phyloP scores from a whole-genome alignment of 2,888 invertebrate species.

The Diaphora mendica region DNA sequence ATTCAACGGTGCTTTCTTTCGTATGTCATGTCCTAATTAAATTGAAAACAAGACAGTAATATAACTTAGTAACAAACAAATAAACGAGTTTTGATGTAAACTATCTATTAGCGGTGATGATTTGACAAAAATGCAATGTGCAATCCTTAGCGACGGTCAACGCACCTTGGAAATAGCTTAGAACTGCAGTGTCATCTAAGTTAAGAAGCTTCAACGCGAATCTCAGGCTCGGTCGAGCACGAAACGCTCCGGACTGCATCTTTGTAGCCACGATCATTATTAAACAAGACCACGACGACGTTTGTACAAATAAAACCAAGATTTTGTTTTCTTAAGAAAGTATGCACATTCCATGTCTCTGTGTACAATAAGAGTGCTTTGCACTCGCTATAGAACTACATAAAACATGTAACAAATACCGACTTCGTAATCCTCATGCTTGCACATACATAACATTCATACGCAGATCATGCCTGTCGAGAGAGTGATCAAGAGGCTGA shows the following conservation, averaged over 20 bases:
- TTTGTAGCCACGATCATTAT: constrained; percentile 54
- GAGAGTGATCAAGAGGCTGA: constrained; percentile 55
- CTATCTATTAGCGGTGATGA: constrained; percentile 27
- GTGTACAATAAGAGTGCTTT: constrained; percentile 39
- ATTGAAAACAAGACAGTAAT: background rate
- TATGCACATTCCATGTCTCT: constrained; percentile 50
- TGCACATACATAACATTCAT: background rate
- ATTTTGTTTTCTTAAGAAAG: constrained; percentile 57
- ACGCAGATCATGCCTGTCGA: constrained; percentile 57
- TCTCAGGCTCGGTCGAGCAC: constrained; percentile 53
- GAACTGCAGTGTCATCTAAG: constrained; percentile 70
- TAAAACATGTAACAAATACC: constrained; percentile 50
- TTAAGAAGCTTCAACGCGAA: constrained; percentile 59
- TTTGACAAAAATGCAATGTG: constrained; percentile 24
- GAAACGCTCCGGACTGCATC: constrained; percentile 53
- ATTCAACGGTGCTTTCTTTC: constrained; percentile 45
- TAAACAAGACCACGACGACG: constrained; percentile 57
- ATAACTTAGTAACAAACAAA: constrained; percentile 10
- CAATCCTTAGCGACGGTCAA: constrained; percentile 54
- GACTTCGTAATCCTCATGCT: constrained; percentile 33
- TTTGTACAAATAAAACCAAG: constrained; percentile 58
- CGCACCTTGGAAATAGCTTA: constrained; percentile 59
- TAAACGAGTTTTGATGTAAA: constrained; percentile 16
- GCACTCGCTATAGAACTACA: constrained; percentile 44
- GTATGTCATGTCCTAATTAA: constrained; percentile 48